These are phyloP conservation scores for Brachionus asplanchnoidis DNA, from an alignment of 1,140 invertebrate species.

Conservation along the genomic window DNA sequence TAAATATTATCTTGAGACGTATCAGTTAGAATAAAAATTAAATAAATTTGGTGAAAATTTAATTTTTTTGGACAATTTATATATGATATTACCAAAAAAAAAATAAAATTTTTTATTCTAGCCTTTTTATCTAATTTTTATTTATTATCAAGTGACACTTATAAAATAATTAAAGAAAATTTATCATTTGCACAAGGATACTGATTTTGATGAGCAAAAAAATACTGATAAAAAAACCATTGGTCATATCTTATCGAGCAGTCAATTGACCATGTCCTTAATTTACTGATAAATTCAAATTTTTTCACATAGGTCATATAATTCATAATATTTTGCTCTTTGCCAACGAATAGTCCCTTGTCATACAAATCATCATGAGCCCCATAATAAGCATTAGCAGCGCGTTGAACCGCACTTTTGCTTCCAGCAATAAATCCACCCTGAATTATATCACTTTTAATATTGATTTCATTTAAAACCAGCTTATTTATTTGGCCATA, in stretches of 20 bases:
- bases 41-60: no score
- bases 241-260: neutral
- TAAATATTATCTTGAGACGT: no score
- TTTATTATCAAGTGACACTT: neutral
- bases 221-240: slow-evolving; percentile 30
- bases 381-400: neutral
- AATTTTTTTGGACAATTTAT: no score
- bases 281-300: neutral
- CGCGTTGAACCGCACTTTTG: neutral
- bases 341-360: neutral
- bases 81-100: no score
- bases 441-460: neutral
- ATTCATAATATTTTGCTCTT: neutral
- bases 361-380: neutral
- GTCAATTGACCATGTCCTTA: neutral
- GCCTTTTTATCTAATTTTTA: no score
- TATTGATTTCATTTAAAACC: neutral
- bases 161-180: neutral
- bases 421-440: neutral
- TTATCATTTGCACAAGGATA: neutral
- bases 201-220: neutral
- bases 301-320: neutral
- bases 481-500: neutral
- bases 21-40: no score
- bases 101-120: no score